Base-by-base conservation (phyloP, 2,888 invertebrate species). In the Nesidiocoris tenuis region DNA sequence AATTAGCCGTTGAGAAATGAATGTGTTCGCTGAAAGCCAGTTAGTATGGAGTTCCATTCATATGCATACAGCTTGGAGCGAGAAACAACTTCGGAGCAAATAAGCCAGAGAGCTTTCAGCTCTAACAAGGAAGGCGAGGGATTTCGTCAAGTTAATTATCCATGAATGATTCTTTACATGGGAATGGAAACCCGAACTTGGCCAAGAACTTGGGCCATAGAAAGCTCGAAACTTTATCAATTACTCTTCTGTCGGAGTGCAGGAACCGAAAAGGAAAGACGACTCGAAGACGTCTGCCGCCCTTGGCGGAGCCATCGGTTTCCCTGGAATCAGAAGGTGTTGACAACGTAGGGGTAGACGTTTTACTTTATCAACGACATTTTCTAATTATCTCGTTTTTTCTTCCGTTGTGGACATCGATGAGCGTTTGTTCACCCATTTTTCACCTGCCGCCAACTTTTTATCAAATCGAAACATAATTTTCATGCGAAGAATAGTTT, bases 141-240 rank as follows among this genome's bases (percentile, higher is more conserved):
- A n/a, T 57, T 59, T 59, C 25, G 17, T 16, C 24, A 59, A 70
- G 59, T 70, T 70, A 70, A 70, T 70, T 70, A 70, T 59, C 70
- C 59, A 59, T 25, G 70, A 70, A 70, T 70, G 70, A 70, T 70
- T 70, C 57, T 70, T 70, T 67, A 56, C 67, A 67, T 67, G 67
- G 67, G 55, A 67, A 67, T 67, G 55, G 56, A 55, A 67, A 39
- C 19, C 55, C 22, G 56, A 56, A 70, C 24, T 70, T 59, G 59
- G 21, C 70, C 54, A n/a, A 23, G 59, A 57, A 23, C 24, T 23
- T 57, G 23, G 16, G 59, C n/a, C n/a, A 18, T 19, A 24, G 70
- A 57, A 21, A 70, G 57, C 57, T 24, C 23, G 67, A 55, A 70
- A 70, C 70, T 70, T 70, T 59, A 55, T 59, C 70, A 59, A 57